phyloP scores from a whole-genome alignment of 2,888 invertebrate genomes.

The Machimus rusticus region DNA sequence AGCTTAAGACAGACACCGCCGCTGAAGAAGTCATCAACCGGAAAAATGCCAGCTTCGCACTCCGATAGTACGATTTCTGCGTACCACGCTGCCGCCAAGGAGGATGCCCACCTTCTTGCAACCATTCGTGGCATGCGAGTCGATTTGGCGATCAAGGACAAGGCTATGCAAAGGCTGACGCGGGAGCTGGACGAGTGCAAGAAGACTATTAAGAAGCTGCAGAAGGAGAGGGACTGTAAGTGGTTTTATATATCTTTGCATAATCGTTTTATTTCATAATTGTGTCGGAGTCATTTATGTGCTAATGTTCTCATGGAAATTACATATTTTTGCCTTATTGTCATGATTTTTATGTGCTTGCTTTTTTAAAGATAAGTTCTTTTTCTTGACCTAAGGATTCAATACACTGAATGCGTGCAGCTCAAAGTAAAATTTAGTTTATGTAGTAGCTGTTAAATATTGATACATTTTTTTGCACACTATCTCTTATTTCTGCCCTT shows the following conservation, averaged over 20 bases:
- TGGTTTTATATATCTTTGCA: background rate
- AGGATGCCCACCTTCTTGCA: slow-evolving; percentile 79
- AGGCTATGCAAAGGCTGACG: slow-evolving; percentile 73
- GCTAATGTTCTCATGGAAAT: background rate
- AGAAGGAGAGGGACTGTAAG: slow-evolving; percentile 76
- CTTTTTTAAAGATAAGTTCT: background rate
- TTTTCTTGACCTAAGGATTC: background rate
- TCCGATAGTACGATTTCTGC: slow-evolving; percentile 64
- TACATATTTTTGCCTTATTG: background rate
- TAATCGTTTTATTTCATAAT: background rate
- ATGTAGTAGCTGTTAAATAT: background rate
- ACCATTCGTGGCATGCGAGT: slow-evolving; percentile 81
- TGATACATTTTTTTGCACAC: background rate
- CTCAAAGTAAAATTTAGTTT: background rate
- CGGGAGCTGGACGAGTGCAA: slow-evolving; percentile 79
- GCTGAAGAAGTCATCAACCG: slow-evolving; percentile 23
- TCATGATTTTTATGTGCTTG: slow-evolving; percentile 28
- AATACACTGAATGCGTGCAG: background rate
- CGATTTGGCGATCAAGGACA: slow-evolving; percentile 77
- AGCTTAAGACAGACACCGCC: slow-evolving; percentile 59
- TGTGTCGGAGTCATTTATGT: background rate
- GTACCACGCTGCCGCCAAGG: slow-evolving; percentile 65
- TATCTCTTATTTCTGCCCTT: background rate
- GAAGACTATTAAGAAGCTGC: slow-evolving; percentile 77
- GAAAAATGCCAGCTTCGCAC: slow-evolving; percentile 66